phyloP scores from a whole-genome alignment of 2,888 invertebrate genomes.

The Leptinotarsa tumamoca region DNA sequence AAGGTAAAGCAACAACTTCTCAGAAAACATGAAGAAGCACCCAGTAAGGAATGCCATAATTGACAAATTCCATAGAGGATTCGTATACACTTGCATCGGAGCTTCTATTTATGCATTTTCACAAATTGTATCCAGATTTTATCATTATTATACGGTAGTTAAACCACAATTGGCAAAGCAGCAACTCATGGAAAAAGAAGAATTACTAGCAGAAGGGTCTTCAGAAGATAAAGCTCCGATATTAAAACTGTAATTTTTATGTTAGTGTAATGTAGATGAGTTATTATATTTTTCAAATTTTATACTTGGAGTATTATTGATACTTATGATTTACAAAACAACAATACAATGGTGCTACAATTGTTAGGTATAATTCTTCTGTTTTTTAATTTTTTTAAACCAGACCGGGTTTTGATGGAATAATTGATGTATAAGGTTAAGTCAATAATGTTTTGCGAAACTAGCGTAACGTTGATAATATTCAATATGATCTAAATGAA shows the following conservation, averaged over 20 bases:
- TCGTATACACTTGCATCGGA: slow-evolving; percentile 70
- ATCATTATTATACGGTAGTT: slow-evolving; percentile 68
- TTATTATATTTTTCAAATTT: slow-evolving; percentile 21
- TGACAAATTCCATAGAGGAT: slow-evolving; percentile 70
- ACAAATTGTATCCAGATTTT: slow-evolving; percentile 66
- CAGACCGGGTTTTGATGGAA: neutral
- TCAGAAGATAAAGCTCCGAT: slow-evolving; percentile 63
- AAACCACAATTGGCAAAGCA: slow-evolving; percentile 65
- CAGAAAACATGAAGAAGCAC: slow-evolving; percentile 61
- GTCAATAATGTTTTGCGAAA: neutral
- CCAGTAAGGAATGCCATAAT: slow-evolving; percentile 62
- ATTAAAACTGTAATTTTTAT: slow-evolving; percentile 29
- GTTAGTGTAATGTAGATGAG: slow-evolving; percentile 27
- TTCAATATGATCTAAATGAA: neutral
- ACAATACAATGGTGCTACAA: too few species aligned
- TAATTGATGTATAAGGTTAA: slow-evolving; percentile 9
- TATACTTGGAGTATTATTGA: slow-evolving; percentile 5
- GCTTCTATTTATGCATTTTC: slow-evolving; percentile 69
- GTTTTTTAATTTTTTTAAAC: too few species aligned
- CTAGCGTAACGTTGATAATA: neutral
- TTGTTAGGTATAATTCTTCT: too few species aligned
- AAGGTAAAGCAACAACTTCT: neutral
- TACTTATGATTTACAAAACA: neutral
- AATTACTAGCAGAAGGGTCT: slow-evolving; percentile 67
- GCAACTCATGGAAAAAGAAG: slow-evolving; percentile 64